Conservation (phyloP, 2,113 vertebrate genomes). For the Microcebus murinus region DNA sequence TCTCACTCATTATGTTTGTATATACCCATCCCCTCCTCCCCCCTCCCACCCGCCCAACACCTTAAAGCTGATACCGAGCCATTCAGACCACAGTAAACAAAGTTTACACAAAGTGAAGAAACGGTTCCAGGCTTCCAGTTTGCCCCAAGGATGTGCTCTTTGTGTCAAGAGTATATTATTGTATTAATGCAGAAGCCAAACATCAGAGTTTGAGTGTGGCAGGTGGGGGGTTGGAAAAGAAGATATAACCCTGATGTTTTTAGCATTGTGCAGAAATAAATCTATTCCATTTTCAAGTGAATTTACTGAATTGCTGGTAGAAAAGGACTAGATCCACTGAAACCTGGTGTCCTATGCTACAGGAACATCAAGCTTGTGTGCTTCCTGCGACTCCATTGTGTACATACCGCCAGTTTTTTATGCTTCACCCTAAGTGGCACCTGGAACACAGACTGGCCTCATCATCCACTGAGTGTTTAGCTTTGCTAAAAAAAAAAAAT, state of each 20-base stretch:
- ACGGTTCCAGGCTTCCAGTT: not conserved
- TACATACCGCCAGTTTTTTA: not conserved
- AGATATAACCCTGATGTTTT: not conserved
- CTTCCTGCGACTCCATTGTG: not conserved
- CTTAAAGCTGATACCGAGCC: constrained; percentile 55
- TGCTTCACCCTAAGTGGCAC: not conserved
- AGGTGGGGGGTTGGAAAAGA: not conserved
- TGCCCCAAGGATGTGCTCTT: constrained; percentile 6
- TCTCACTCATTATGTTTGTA: no score
- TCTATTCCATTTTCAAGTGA: not conserved
- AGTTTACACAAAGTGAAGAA: not conserved
- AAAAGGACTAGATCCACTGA: not conserved
- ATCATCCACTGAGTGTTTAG: not conserved
- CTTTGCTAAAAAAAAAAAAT: not conserved
- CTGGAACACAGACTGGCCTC: not conserved
- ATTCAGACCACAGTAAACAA: constrained; percentile 67
- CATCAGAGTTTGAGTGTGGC: not conserved
- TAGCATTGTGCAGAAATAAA: not conserved
- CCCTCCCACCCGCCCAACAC: no score
- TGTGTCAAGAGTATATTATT: constrained; percentile 5
- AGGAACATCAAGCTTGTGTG: no score
- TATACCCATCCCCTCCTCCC: no score
- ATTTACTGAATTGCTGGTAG: not conserved
- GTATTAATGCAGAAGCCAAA: not conserved
- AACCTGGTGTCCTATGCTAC: not conserved